phyloP scores from a whole-genome alignment of 1,140 invertebrate species.

The Muscidifurax raptorellus region DNA sequence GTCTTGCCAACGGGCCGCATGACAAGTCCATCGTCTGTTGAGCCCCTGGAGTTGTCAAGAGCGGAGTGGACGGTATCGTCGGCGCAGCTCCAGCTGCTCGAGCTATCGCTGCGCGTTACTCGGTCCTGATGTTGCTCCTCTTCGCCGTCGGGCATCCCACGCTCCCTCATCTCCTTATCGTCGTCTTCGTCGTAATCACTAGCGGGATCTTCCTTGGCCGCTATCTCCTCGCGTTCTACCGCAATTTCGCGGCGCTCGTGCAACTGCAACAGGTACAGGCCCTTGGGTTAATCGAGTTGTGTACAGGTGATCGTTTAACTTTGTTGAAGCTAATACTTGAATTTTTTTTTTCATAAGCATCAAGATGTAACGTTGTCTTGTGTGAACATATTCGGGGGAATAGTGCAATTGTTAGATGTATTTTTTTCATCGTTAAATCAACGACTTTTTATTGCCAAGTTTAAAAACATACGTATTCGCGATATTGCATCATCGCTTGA shows the following conservation, averaged over 20 bases:
- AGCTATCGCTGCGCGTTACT: constrained; percentile 60
- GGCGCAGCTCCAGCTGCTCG: constrained; percentile 67
- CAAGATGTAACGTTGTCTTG: too few relatives aligned
- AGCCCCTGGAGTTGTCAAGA: constrained; percentile 8
- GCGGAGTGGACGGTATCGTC: constrained; percentile 51
- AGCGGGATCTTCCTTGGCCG: constrained; percentile 30
- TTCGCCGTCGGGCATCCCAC: constrained; percentile 14
- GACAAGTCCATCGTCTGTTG: background rate
- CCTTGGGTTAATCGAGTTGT: background rate
- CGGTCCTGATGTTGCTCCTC: constrained; percentile 27
- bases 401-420: too few relatives aligned
- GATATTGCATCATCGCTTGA: too few relatives aligned
- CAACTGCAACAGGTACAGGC: constrained; percentile 48
- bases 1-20: constrained; percentile 11
- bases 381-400: too few relatives aligned
- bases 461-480: too few relatives aligned
- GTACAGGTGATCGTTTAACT: background rate
- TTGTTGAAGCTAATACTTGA: background rate
- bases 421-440: too few relatives aligned
- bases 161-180: constrained; percentile 47
- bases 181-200: constrained; percentile 34
- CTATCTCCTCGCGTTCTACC: constrained; percentile 23
- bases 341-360: background rate
- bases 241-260: background rate
- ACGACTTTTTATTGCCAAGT: too few relatives aligned